Percentiles rank a stretch among this genome's conserved stretches.
Conservation (phyloP, 1,140 invertebrate genomes). For the Melitaea cinxia region DNA sequence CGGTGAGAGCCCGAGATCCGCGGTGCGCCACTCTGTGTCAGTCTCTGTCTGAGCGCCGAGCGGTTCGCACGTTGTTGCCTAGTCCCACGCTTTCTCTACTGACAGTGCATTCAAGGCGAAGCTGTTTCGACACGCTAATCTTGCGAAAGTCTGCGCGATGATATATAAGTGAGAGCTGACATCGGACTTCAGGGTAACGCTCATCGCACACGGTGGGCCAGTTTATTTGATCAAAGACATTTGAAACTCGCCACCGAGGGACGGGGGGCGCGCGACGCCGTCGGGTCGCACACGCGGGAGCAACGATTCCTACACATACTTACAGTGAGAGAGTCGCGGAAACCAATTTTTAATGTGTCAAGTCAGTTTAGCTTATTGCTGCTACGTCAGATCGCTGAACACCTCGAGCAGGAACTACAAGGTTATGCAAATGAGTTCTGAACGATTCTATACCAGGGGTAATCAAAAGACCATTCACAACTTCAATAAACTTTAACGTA, state of each 20-base stretch:
- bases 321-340: constrained; percentile 68
- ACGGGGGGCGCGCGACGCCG: constrained; percentile 77
- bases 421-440: constrained; percentile 82
- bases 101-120: constrained; percentile 59
- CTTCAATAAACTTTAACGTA: constrained; percentile 82
- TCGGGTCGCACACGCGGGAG: constrained; percentile 74
- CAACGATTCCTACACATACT: constrained; percentile 71
- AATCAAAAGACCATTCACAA: constrained; percentile 82
- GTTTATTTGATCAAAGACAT: constrained; percentile 72
- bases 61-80: constrained; percentile 42
- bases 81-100: constrained; percentile 56
- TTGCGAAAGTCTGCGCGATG: constrained; percentile 81
- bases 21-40: constrained; percentile 33
- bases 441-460: constrained; percentile 81
- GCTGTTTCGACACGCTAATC: constrained; percentile 73
- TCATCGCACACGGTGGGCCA: constrained; percentile 78
- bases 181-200: constrained; percentile 75
- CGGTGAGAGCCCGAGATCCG: constrained; percentile 37
- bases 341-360: constrained; percentile 82
- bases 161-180: constrained; percentile 80
- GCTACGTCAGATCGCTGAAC: constrained; percentile 79
- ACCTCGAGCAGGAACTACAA: constrained; percentile 80
- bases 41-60: constrained; percentile 55
- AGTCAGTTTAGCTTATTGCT: constrained; percentile 79
- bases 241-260: constrained; percentile 72